Percentiles rank a stretch among this genome's conserved stretches.
These are phyloP conservation scores for Graptemys geographica DNA, from an alignment of 2,797 vertebrate species.

Conservation along the genomic window DNA sequence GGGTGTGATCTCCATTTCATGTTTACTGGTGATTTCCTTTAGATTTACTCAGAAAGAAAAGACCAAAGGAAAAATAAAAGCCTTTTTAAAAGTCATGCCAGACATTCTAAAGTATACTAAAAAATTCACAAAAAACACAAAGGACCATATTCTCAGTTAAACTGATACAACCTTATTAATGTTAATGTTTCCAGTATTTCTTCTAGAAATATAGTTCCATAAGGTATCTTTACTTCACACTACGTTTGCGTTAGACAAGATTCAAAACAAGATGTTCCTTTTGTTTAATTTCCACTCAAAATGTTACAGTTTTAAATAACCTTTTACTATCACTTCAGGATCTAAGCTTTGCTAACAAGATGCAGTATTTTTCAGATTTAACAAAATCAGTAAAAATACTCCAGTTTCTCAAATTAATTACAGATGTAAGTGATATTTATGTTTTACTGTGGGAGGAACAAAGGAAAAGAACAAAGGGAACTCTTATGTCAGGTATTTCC, in stretches of 20 bases:
- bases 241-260: not conserved
- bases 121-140: not conserved
- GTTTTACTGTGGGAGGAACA: too few relatives aligned
- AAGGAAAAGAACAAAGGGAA: not conserved
- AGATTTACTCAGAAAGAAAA: not conserved
- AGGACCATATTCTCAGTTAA: not conserved
- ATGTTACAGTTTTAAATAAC: not conserved
- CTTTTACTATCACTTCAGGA: not conserved
- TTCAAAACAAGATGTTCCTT: not conserved
- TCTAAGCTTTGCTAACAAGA: not conserved
- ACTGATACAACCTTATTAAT: not conserved
- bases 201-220: not conserved
- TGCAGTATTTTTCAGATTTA: not conserved
- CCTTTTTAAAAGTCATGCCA: not conserved
- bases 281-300: not conserved
- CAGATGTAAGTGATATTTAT: not conserved
- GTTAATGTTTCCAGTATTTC: not conserved
- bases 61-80: not conserved
- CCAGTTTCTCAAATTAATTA: not conserved
- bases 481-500: not conserved
- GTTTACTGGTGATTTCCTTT: not conserved
- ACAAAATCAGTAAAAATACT: not conserved
- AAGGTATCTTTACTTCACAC: not conserved
- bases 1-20: not conserved
- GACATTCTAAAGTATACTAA: not conserved